Conservation (phyloP, 2,113 vertebrate genomes). For the Brienomyrus brachyistius region DNA sequence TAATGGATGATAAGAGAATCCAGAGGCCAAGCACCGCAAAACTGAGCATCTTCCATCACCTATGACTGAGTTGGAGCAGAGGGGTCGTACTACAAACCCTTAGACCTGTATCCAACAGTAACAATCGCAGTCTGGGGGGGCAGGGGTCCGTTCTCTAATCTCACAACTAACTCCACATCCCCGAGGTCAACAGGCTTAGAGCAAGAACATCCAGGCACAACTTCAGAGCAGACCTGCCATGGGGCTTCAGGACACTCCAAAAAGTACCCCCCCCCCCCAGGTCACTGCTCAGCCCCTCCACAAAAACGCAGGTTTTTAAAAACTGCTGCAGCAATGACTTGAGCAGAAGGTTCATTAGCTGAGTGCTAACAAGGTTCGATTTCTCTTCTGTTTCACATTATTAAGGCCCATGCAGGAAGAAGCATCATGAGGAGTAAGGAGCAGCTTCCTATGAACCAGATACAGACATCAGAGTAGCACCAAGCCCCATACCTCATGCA, state of each 20-base stretch:
- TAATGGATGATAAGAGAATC: background rate
- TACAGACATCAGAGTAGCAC: background rate
- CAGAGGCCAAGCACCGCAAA: background rate
- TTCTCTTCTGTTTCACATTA: constrained; percentile 41
- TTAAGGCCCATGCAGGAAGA: constrained; percentile 37
- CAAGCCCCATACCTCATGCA: background rate
- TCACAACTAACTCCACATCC: background rate
- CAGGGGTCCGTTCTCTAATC: background rate
- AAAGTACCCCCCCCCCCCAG: background rate
- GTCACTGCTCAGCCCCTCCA: background rate
- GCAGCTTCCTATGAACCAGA: background rate
- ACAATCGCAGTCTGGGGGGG: background rate
- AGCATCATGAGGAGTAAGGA: background rate
- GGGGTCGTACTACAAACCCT: background rate
- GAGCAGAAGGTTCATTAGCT: constrained; percentile 32
- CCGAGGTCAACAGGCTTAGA: background rate
- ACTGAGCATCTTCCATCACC: background rate
- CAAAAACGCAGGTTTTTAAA: constrained; percentile 14
- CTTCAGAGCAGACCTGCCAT: background rate
- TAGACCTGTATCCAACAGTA: background rate
- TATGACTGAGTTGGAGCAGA: background rate
- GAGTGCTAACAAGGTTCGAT: constrained; percentile 42
- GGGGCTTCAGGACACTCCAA: background rate
- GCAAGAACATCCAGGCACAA: background rate
- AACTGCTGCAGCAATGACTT: constrained; percentile 35